A percentile compares a stretch with the other conserved stretches of the same genome.
Evolutionary conservation across 1,140 invertebrate species (phyloP).

Genomic region (Agraylea sexmaculata): DNA sequence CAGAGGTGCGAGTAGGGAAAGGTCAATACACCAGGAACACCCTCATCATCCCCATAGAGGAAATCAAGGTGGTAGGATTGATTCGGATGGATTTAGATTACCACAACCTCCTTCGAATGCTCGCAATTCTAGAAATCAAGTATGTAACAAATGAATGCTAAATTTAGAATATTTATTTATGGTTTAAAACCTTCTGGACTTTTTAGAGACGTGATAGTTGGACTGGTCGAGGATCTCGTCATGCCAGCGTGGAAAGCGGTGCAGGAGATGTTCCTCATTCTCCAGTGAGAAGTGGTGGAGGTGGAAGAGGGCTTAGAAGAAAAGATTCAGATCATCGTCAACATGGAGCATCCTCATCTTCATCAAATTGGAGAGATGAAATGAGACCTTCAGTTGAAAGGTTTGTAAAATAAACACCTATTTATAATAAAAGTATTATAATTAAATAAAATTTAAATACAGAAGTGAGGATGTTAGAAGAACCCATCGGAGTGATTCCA

Average conservation of each 20-base stretch:
- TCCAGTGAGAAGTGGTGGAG: constrained; percentile 7
- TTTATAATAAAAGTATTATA: not conserved
- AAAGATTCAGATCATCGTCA: constrained; percentile 9
- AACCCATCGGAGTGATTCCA: not conserved
- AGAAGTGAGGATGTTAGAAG: constrained; percentile 9
- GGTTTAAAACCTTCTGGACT: not conserved
- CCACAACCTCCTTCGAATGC: constrained; percentile 17
- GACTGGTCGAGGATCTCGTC: constrained; percentile 17
- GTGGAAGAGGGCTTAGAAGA: constrained; percentile 5
- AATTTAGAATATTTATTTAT: constrained; percentile 6
- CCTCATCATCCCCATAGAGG: not conserved
- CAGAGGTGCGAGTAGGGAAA: constrained; percentile 13
- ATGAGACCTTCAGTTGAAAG: constrained; percentile 15
- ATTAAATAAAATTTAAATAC: not conserved
- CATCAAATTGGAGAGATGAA: constrained; percentile 20
- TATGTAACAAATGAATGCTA: constrained; percentile 5
- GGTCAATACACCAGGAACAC: constrained; percentile 1
- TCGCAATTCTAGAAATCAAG: constrained; percentile 19
- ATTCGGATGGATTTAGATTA: constrained; percentile 16
- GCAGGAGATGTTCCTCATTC: constrained; percentile 9
- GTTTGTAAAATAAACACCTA: not conserved
- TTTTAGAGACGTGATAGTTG: constrained; percentile 20
- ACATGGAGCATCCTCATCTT: constrained; percentile 12
- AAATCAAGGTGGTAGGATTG: constrained; percentile 7
- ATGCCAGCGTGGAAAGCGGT: constrained; percentile 18